Conservation (phyloP, 2,113 vertebrate genomes). For the Apteryx owenii region DNA sequence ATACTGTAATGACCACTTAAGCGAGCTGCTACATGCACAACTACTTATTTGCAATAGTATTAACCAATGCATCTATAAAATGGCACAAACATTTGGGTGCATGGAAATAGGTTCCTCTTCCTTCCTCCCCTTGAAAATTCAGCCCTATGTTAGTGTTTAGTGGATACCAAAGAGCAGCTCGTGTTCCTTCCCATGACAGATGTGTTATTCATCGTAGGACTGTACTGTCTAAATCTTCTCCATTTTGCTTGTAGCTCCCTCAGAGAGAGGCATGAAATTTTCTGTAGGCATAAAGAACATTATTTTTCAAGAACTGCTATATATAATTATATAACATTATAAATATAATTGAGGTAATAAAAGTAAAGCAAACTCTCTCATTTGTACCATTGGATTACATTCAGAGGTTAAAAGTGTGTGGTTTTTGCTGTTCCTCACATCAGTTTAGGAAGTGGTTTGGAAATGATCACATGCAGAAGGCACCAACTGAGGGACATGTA, state of each 20-base stretch:
- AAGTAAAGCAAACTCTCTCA: not conserved
- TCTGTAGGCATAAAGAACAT: not conserved
- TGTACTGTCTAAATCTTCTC: not conserved
- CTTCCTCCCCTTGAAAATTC: not conserved
- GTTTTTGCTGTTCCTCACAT: not conserved
- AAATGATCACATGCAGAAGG: not conserved
- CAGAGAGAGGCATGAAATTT: not conserved
- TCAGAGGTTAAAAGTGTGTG: not conserved
- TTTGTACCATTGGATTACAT: not conserved
- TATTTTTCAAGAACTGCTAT: not conserved
- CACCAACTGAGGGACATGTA: not conserved
- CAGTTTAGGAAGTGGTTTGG: not conserved
- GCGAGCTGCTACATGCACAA: not conserved
- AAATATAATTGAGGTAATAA: not conserved
- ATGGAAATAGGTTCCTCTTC: not conserved
- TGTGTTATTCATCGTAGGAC: not conserved
- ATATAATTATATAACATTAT: not conserved
- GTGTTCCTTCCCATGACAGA: not conserved
- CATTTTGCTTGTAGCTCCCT: not conserved
- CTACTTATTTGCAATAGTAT: not conserved
- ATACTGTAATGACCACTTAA: not conserved
- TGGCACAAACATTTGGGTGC: not conserved
- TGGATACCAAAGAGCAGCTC: not conserved
- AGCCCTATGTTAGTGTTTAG: not conserved
- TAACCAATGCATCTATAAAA: not conserved